Percentiles rank a stretch among this genome's conserved stretches.
phyloP scores from a whole-genome alignment of 1,140 invertebrate genomes.

The Brachionus sp. region DNA sequence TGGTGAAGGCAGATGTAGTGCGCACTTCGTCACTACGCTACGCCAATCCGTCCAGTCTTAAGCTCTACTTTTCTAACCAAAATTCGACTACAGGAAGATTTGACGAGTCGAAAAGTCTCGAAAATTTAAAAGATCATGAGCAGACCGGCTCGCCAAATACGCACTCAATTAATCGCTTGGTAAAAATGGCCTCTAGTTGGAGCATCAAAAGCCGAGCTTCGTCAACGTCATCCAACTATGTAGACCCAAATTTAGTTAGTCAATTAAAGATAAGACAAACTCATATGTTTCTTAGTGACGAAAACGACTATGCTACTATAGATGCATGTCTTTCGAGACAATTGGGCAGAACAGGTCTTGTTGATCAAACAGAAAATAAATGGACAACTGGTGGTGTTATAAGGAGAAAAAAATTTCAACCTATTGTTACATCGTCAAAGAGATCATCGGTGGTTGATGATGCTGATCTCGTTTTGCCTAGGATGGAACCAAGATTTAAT shows the following conservation, averaged over 20 bases:
- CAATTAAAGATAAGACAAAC: constrained; percentile 16
- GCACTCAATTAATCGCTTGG: neutral
- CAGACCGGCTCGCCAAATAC: neutral
- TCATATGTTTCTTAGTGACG: constrained; percentile 21
- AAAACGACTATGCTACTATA: neutral
- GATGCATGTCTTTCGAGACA: neutral
- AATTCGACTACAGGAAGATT: neutral
- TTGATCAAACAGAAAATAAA: neutral
- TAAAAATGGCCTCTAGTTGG: neutral
- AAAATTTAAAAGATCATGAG: neutral
- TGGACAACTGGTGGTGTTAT: too few relatives aligned
- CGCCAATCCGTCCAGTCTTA: neutral
- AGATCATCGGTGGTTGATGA: neutral
- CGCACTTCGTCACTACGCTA: neutral
- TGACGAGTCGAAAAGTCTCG: neutral
- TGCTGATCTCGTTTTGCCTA: neutral
- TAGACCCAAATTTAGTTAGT: constrained; percentile 15
- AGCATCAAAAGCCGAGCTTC: constrained; percentile 1
- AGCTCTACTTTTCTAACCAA: neutral
- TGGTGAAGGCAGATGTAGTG: neutral
- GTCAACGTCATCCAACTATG: constrained; percentile 13
- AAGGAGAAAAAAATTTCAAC: neutral
- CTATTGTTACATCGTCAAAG: neutral
- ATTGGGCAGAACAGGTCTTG: neutral
- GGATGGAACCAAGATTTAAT: neutral